These are phyloP conservation scores for Agrotis segetum DNA, from an alignment of 2,888 invertebrate genomes.

Conservation along the genomic window DNA sequence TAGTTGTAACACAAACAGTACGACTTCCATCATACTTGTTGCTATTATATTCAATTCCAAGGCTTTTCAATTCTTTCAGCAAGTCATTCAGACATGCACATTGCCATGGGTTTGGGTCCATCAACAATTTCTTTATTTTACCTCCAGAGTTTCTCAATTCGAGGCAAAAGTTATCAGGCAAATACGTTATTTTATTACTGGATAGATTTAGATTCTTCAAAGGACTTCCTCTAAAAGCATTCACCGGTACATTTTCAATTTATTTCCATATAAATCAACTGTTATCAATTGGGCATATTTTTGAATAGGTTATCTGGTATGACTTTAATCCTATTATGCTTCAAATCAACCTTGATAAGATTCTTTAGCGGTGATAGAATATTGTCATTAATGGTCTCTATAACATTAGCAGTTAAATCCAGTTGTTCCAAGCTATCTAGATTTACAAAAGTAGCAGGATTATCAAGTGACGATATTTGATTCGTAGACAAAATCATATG, in stretches of 20 bases:
- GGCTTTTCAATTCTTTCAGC: constrained; percentile 78
- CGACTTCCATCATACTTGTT: constrained; percentile 75
- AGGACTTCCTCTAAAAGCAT: constrained; percentile 77
- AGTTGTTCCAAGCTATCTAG: constrained; percentile 77
- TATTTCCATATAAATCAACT: constrained; percentile 80
- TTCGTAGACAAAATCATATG: constrained; percentile 78
- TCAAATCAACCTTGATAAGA: constrained; percentile 75
- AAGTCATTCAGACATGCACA: constrained; percentile 81
- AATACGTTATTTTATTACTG: constrained; percentile 80
- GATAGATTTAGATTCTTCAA: constrained; percentile 81
- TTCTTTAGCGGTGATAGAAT: constrained; percentile 76
- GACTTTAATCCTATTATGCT: constrained; percentile 75
- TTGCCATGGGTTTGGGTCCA: constrained; percentile 86
- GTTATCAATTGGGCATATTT: constrained; percentile 73
- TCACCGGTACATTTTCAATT: constrained; percentile 76
- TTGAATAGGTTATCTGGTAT: constrained; percentile 78
- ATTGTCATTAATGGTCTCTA: constrained; percentile 74
- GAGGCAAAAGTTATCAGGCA: constrained; percentile 81
- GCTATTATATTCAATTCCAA: constrained; percentile 76
- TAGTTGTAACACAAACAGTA: constrained; percentile 79
- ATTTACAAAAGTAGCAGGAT: constrained; percentile 56
- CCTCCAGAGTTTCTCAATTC: constrained; percentile 80
- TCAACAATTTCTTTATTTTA: constrained; percentile 77
- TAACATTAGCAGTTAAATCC: constrained; percentile 77
- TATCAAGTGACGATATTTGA: constrained; percentile 74